Base-by-base conservation (phyloP, 1,140 invertebrate species). In the Macrobrachium nipponense region DNA sequence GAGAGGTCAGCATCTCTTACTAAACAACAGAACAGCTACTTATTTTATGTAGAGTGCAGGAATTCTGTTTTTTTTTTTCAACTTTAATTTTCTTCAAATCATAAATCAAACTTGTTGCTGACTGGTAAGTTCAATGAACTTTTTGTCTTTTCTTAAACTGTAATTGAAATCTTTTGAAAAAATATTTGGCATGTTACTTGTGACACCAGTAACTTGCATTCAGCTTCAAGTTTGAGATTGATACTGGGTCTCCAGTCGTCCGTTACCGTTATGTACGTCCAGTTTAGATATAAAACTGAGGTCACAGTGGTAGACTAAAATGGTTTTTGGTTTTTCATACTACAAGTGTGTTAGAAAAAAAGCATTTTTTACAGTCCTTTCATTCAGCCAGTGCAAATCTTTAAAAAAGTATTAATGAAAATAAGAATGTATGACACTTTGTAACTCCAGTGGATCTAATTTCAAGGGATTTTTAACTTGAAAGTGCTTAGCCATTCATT, bases 241-340 rank as follows among this genome's bases (percentile, higher is more conserved):
- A 58, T 58, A 20, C 23, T 76, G 59, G 73, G 73, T 44, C 73
- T 51, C 73, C 44, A 20, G 73, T 76, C 73, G 36, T 76, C 73
- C 73, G 59, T 76, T 76, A 58, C 73, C 59, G 44, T 76, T 36
- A 76, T 76, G 51, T 76, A 76, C 73, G 73, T 76, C 73, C 73
- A 76, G 44, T 76, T 58, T 76, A 76, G 73, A 76, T 76, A 58
- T 76, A 76, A 76, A 59, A 76, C 73, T 58, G 59, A 76, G 73
- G 44, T 76, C 59, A 12, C 51, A 59, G 73, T 76, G 73, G 59
- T 58, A 58, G 73, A 58, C 59, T 76, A 15, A 20, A 58, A 20
- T 58, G 59, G 15, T 58, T 44, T n/a, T 76, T 76, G 44, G 59
- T 76, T 44, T 58, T 58, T 76, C 59, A 58, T 58, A 58, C 72